Conservation (phyloP, 2,113 vertebrate species). For the Myrmecobius fasciatus region DNA sequence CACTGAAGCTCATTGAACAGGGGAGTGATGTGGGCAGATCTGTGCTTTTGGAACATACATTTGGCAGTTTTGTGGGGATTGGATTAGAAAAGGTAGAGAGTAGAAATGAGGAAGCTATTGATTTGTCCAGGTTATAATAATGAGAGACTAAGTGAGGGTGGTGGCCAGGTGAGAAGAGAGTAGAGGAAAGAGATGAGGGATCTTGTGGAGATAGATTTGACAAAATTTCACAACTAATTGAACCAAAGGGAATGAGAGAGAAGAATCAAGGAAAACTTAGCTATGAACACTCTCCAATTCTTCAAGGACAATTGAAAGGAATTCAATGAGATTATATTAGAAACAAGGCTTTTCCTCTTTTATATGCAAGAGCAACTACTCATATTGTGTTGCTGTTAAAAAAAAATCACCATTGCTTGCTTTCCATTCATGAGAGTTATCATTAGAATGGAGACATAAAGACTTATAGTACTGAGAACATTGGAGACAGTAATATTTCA, state of each 20-base stretch:
- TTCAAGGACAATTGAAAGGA: neutral
- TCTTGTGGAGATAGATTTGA: neutral
- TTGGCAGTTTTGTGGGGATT: neutral
- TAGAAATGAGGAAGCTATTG: neutral
- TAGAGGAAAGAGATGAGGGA: neutral
- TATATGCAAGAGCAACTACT: neutral
- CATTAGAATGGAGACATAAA: neutral
- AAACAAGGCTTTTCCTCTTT: neutral
- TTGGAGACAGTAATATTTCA: neutral
- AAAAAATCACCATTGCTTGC: neutral
- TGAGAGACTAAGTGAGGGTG: neutral
- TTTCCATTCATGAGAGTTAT: neutral
- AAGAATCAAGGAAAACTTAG: neutral
- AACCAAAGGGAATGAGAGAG: neutral
- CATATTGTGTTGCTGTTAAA: neutral
- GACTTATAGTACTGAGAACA: neutral
- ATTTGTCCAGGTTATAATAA: neutral
- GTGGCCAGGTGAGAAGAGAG: neutral
- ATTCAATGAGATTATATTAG: neutral
- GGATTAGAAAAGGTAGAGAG: neutral
- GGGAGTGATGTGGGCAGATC: neutral
- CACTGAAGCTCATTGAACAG: neutral
- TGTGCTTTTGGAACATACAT: neutral
- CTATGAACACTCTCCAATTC: neutral
- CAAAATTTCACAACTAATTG: neutral